phyloP scores from a whole-genome alignment of 2,797 vertebrate genomes.

The Rhynchonycteris naso region DNA sequence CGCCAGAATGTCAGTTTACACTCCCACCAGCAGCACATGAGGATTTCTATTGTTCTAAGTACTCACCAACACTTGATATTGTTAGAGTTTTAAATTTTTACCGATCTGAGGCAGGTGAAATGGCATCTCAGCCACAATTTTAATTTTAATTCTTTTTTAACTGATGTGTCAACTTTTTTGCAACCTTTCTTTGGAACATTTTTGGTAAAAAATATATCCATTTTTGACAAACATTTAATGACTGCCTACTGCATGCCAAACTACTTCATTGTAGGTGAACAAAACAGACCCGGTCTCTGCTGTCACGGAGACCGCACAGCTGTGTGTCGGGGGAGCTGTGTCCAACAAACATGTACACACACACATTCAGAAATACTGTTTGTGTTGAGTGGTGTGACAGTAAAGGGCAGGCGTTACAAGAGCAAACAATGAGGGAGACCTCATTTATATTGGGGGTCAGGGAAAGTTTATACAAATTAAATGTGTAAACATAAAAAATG shows the following conservation, averaged over 20 bases:
- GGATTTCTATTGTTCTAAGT: accelerated
- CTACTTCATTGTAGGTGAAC: neutral
- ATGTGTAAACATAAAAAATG: neutral
- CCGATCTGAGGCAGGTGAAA: no score
- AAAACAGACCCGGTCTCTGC: neutral
- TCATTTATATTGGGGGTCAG: neutral
- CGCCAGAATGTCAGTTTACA: no score
- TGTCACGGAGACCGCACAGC: neutral
- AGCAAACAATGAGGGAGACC: neutral
- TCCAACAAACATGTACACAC: no score
- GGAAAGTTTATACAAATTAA: neutral
- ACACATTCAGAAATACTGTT: no score
- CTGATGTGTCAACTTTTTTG: neutral
- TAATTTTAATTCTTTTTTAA: neutral
- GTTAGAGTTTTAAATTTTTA: neutral
- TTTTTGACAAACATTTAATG: neutral
- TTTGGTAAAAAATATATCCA: neutral
- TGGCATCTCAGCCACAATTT: neutral
- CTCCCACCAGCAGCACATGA: accelerated
- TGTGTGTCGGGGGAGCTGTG: neutral
- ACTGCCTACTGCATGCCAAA: no score
- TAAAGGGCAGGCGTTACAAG: neutral
- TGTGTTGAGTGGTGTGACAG: neutral
- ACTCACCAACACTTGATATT: neutral
- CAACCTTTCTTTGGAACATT: neutral